phyloP scores from a whole-genome alignment of 2,797 vertebrate species.

The Brachyalestes nurse region DNA sequence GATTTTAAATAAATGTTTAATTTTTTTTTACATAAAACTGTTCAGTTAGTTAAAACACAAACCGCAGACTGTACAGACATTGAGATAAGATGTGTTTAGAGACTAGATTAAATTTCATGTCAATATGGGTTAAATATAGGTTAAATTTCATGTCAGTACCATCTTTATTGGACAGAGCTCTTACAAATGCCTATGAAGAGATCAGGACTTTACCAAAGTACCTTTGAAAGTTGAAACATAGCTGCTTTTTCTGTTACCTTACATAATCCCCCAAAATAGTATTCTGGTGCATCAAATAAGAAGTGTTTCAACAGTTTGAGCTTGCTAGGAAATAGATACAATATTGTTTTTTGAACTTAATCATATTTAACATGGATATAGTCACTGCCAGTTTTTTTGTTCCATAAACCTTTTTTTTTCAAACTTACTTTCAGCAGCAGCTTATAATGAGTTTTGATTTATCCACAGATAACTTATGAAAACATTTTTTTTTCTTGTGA shows the following conservation, averaged over 20 bases:
- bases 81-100: not conserved
- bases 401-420: too few relatives aligned
- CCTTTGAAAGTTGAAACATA: not conserved
- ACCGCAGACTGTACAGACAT: conserved; percentile 19
- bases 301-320: not conserved
- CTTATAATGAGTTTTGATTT: not conserved
- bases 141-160: not conserved
- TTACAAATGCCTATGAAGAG: not conserved
- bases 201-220: not conserved
- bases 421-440: not conserved
- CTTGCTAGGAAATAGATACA: not conserved
- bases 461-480: not conserved
- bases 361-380: not conserved
- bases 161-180: not conserved
- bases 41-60: not conserved
- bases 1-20: not conserved
- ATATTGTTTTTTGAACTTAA: not conserved
- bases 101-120: not conserved
- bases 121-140: not conserved
- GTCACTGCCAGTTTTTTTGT: too few relatives aligned
- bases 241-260: not conserved
- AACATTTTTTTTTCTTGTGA: not conserved
- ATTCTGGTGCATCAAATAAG: not conserved
- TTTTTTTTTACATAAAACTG: not conserved
- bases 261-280: not conserved